These are phyloP conservation scores for Rhagoletis zephyria DNA, from an alignment of 1,140 invertebrate genomes.

Conservation along the genomic window DNA sequence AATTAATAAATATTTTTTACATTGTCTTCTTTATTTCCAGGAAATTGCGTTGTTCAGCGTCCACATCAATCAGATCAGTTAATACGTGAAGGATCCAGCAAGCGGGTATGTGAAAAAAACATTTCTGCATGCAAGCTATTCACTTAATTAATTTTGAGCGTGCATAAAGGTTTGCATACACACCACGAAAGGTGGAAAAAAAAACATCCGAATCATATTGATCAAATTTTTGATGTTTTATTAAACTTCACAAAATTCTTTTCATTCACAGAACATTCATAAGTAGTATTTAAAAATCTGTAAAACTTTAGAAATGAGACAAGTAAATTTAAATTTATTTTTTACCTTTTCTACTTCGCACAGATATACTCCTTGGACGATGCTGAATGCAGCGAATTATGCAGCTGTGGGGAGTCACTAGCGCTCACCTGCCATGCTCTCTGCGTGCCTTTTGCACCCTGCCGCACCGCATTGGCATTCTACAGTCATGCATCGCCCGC, in stretches of 20 bases:
- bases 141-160: not conserved
- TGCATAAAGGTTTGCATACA: not conserved
- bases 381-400: slow-evolving; percentile 86
- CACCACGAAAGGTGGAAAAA: too few species aligned
- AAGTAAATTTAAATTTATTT: not conserved
- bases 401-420: slow-evolving; percentile 84
- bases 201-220: too few species aligned
- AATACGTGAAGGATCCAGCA: slow-evolving; percentile 82
- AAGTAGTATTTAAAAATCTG: too few species aligned
- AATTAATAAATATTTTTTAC: not conserved
- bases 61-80: slow-evolving; percentile 82
- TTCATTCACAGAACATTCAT: too few species aligned
- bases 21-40: slow-evolving; percentile 73
- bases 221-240: too few species aligned
- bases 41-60: slow-evolving; percentile 86
- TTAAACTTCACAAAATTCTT: too few species aligned
- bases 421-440: slow-evolving; percentile 87
- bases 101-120: slow-evolving; percentile 77
- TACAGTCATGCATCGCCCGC: slow-evolving; percentile 91
- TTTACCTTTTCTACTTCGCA: slow-evolving; percentile 39
- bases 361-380: slow-evolving; percentile 90
- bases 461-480: slow-evolving; percentile 87
- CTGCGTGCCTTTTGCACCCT: slow-evolving; percentile 86
- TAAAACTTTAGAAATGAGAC: not conserved
- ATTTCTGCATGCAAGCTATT: not conserved